Evolutionary conservation across 2,113 vertebrate species (phyloP).

Genomic region (Cryptoleucopteryx plumbea): DNA sequence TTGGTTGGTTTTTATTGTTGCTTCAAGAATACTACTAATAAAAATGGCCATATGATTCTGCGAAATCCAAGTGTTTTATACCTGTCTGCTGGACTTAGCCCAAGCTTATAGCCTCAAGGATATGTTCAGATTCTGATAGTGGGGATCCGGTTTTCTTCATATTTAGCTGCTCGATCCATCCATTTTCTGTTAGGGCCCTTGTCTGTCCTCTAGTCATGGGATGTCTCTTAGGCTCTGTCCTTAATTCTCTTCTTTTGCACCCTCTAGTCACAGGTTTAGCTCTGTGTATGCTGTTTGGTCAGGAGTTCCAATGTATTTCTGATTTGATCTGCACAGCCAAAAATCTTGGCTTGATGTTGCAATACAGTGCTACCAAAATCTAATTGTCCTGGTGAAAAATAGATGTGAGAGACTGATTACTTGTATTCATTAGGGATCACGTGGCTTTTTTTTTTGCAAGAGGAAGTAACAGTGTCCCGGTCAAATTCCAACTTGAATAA

Average conservation of each 20-base stretch:
- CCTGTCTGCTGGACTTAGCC: neutral
- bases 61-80: neutral
- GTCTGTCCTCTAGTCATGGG: neutral
- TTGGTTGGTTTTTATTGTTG: neutral
- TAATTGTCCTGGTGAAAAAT: neutral
- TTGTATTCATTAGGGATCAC: neutral
- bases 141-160: neutral
- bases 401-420: neutral
- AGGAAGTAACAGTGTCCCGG: constrained; percentile 11
- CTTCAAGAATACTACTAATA: neutral
- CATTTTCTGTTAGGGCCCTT: neutral
- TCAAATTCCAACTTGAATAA: constrained; percentile 21
- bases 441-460: neutral
- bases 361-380: neutral
- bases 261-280: neutral
- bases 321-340: neutral
- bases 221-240: neutral
- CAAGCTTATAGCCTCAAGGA: neutral
- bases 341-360: neutral
- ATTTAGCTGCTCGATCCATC: neutral
- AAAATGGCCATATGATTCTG: neutral
- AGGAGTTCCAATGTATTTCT: neutral
- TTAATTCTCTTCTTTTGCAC: neutral
- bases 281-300: neutral
- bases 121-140: neutral